Evolutionary conservation across 2,888 invertebrate species (phyloP), one percentile per base, ranked within the genome.

Genomic region (Oligia fasciuncula): DNA sequence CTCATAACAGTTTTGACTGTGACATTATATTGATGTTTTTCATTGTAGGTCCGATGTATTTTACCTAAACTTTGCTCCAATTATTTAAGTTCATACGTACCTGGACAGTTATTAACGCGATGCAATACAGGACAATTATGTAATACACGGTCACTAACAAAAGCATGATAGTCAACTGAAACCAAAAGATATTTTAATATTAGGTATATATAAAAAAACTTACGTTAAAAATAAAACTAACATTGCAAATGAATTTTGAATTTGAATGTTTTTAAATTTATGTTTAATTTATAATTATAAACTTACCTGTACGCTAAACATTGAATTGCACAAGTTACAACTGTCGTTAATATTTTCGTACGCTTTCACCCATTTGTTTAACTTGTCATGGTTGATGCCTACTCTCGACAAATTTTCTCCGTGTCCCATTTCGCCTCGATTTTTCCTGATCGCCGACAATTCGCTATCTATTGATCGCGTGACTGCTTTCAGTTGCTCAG

Each of bases 91-190:
- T 70, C 0, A 46, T 77, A 65, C 89, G 86, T 88, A 93, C 93
- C 88, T 67, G 23, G 23, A 91, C 72, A 23, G 84, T 86, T 40
- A 86, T 60, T 4, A 80, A 79, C 3, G 85, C 81, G 0, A 90
- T 81, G 8, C 71, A 75, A 77, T 91, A 92, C 68, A 90, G 40
- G 35, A 91, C 49, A 62, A 90, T 73, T 19, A 93, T 90, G 68
- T 91, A 91, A 77, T 90, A 90, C 0, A 77, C 46, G 9, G 89
- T 83, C 35, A 90, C 81, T 49, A 89, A 80, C 3, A 84, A 54
- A 23, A 92, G 43, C 89, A 91, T 88, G 40, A 88, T 67, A 9
- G 91, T 89, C 54, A 93, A 79, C 93, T 93, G 82, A 71, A 93
- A 92, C 66, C 77, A 68, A n/a, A 4, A 17, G 40, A 54, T 51